A percentile compares a stretch with the other conserved stretches of the same genome.
These are phyloP conservation scores for Chrysopilus asiliformis DNA, from an alignment of 2,888 invertebrate species.

Conservation along the genomic window DNA sequence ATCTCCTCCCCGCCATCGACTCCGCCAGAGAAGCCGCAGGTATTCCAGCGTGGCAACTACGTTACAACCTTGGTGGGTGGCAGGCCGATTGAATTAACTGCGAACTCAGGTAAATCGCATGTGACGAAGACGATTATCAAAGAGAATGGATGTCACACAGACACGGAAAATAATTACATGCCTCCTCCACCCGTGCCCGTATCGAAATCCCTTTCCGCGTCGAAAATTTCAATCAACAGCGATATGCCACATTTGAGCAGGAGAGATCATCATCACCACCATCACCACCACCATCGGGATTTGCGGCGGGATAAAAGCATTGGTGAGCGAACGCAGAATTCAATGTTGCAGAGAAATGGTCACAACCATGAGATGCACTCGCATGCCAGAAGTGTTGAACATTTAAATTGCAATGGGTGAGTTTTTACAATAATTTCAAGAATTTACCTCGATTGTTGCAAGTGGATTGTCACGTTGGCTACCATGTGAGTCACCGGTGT, in stretches of 20 bases:
- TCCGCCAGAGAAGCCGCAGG: no score
- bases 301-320: no score
- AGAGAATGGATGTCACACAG: constrained; percentile 23
- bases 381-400: constrained; percentile 33
- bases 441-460: no score
- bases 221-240: constrained; percentile 34
- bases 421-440: no score
- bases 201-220: constrained; percentile 31
- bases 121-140: constrained; percentile 33
- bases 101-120: constrained; percentile 19
- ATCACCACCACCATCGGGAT: neutral
- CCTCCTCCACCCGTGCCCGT: no score
- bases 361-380: neutral
- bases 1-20: constrained; percentile 49
- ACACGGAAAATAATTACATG: constrained; percentile 15
- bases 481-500: no score
- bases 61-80: constrained; percentile 55
- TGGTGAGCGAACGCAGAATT: no score
- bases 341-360: no score
- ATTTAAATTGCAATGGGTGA: constrained; percentile 31
- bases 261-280: neutral
- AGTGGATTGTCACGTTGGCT: no score
- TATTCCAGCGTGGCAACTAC: constrained; percentile 69
- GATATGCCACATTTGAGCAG: constrained; percentile 22
- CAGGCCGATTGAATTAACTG: constrained; percentile 32